Conservation (phyloP, 1,140 invertebrate genomes). For the Arion vulgaris region DNA sequence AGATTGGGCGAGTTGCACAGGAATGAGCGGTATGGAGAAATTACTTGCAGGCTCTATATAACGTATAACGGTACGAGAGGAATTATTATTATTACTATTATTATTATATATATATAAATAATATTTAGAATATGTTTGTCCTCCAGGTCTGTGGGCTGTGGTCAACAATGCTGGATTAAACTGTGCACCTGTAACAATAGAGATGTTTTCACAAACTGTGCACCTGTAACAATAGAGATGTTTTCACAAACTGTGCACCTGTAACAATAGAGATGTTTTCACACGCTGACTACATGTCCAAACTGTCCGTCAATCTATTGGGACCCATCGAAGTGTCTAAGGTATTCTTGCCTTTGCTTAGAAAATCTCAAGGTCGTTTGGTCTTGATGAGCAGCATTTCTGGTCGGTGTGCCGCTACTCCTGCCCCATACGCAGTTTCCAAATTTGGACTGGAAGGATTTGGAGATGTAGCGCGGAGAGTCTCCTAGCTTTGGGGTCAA, state of each 20-base stretch:
- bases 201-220: too few relatives aligned
- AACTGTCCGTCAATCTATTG: constrained; percentile 84
- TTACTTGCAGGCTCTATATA: too few relatives aligned
- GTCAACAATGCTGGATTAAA: constrained; percentile 80
- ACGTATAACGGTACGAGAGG: too few relatives aligned
- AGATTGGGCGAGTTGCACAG: too few relatives aligned
- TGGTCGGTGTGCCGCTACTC: constrained; percentile 79
- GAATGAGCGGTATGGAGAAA: too few relatives aligned
- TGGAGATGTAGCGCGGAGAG: constrained; percentile 60
- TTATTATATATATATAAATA: too few relatives aligned
- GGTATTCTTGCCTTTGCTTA: constrained; percentile 80
- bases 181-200: too few relatives aligned
- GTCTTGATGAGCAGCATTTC: constrained; percentile 87
- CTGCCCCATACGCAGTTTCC: constrained; percentile 83
- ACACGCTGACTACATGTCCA: constrained; percentile 70
- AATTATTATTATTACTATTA: too few relatives aligned
- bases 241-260: too few relatives aligned
- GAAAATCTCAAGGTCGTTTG: constrained; percentile 78
- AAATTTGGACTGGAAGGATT: constrained; percentile 81
- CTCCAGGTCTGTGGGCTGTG: too few relatives aligned
- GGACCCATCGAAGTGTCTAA: constrained; percentile 85
- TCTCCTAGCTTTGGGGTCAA: constrained; percentile 67
- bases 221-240: too few relatives aligned
- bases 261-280: too few relatives aligned
- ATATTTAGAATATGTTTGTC: constrained; percentile 46